Base-by-base conservation (phyloP, 2,888 invertebrate species). In the Papilio elwesi region DNA sequence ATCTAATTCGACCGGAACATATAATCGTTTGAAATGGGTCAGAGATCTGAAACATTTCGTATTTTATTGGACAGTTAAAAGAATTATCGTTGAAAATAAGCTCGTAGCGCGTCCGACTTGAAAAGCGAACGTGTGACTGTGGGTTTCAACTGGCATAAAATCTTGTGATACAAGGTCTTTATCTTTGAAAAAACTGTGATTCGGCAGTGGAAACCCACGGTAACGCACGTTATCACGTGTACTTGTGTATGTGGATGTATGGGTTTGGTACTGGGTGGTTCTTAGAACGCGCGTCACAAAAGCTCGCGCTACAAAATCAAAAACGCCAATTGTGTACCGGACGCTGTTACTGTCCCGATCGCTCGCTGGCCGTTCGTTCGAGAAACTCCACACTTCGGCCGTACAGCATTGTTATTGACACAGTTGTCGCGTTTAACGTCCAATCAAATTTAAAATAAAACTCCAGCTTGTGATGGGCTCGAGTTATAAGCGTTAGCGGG, bases 361-460 rank as follows among this genome's bases (percentile, higher is more conserved):
- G 53, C 6, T 53, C 15, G 43, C 15, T 47, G 26, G 47, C 55
- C 8, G 47, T 11, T n/a, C n/a, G n/a, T 12, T 59, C 57, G 53
- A 64, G 64, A 65, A 64, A 64, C 64, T 64, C 12, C 11, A 43
- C 64, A 63, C 47, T 47, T 47, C 5, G 43, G 43, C 64, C 64
- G 49, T 66, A 66, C 52, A 69, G 52, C 52, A 52, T 59, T 51
- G 71, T 57, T 71, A 71, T 71, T 71, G 71, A 66, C 71, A 71
- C 66, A 71, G 66, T 71, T 71, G 66, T 71, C 48, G 36, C 48
- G 49, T 51, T 69, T 66, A 59, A 71, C 16, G 65, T 71, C 7
- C 38, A 59, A 71, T 66, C 43, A 71, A 65, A 66, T 59, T 66
- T 16, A 51, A 59, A 66, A 66, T 57, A 51, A 59, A 51, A 71